These are phyloP conservation scores for Petrolisthes manimaculis DNA, from an alignment of 2,888 invertebrate genomes.

Conservation along the genomic window DNA sequence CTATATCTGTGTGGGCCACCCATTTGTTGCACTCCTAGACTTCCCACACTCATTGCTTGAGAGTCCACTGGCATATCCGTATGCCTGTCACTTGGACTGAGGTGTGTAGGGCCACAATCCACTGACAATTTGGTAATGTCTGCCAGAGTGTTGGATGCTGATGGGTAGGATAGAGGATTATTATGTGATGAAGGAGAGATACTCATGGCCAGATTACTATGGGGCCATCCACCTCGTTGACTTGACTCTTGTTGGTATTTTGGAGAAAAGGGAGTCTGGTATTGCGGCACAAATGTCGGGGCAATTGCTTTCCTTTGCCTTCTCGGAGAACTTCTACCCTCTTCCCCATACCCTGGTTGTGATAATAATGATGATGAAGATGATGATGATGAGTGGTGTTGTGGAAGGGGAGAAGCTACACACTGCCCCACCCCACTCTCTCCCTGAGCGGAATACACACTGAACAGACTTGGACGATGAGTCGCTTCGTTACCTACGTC, in stretches of 20 bases:
- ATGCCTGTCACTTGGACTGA: constrained; percentile 36
- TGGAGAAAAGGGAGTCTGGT: constrained; percentile 33
- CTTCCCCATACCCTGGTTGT: constrained; percentile 48
- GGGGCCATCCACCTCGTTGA: constrained; percentile 30
- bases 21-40: constrained; percentile 30
- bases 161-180: constrained; percentile 36
- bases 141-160: constrained; percentile 38
- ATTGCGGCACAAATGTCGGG: constrained; percentile 30
- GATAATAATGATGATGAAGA: constrained; percentile 47
- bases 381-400: constrained; percentile 38
- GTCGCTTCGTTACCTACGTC: constrained; percentile 43
- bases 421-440: constrained; percentile 39
- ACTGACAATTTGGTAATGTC: constrained; percentile 50
- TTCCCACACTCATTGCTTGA: constrained; percentile 41
- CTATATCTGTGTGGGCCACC: constrained; percentile 35
- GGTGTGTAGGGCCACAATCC: constrained; percentile 48
- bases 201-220: constrained; percentile 37
- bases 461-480: constrained; percentile 41
- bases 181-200: constrained; percentile 42
- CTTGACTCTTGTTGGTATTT: constrained; percentile 39
- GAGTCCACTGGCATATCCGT: constrained; percentile 37
- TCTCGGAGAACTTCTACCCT: constrained; percentile 47
- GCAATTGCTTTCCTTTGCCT: constrained; percentile 24
- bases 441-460: constrained; percentile 28
- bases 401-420: constrained; percentile 28